Conservation (phyloP, 2,888 invertebrate species). For the Drosophila rellima region DNA sequence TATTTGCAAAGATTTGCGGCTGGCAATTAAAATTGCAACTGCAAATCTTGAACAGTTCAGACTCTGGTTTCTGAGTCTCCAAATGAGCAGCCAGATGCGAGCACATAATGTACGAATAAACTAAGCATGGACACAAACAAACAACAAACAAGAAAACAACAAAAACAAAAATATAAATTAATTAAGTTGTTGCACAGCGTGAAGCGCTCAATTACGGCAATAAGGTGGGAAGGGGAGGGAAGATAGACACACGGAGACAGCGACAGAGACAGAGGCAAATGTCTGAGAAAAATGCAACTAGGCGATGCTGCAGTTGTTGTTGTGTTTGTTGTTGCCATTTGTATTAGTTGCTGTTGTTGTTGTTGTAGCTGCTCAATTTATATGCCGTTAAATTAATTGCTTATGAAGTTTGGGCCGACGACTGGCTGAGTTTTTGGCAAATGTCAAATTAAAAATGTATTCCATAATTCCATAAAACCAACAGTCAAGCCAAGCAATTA, state of each 20-base stretch:
- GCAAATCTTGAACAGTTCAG: slow-evolving; percentile 50
- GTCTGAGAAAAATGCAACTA: slow-evolving; percentile 81
- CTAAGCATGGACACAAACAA: slow-evolving; percentile 25
- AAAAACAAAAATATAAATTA: slow-evolving; percentile 66
- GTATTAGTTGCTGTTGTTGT: slow-evolving; percentile 19
- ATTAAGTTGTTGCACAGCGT: slow-evolving; percentile 83
- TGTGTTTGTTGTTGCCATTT: slow-evolving; percentile 29
- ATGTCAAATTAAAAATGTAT: slow-evolving; percentile 82
- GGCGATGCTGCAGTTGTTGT: slow-evolving; percentile 62
- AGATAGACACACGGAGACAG: slow-evolving; percentile 7
- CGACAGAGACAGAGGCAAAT: slow-evolving; percentile 52
- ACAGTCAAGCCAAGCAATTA: slow-evolving; percentile 73
- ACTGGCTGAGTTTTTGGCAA: slow-evolving; percentile 73
- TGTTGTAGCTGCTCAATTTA: slow-evolving; percentile 64
- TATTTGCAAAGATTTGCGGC: slow-evolving; percentile 73
- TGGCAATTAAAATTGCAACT: slow-evolving; percentile 78
- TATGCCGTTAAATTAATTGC: slow-evolving; percentile 82
- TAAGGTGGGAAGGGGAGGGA: slow-evolving; percentile 11
- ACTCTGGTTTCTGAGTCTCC: slow-evolving; percentile 21
- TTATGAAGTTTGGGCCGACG: slow-evolving; percentile 72
- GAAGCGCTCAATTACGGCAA: slow-evolving; percentile 76
- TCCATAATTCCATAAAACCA: slow-evolving; percentile 74
- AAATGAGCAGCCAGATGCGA: slow-evolving; percentile 65
- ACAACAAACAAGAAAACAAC: slow-evolving; percentile 28
- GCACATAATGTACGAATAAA: slow-evolving; percentile 57